A percentile compares a stretch with the other conserved stretches of the same genome.
These are phyloP conservation scores for Hesperophylax magnus DNA, from an alignment of 1,140 invertebrate species.

Conservation along the genomic window DNA sequence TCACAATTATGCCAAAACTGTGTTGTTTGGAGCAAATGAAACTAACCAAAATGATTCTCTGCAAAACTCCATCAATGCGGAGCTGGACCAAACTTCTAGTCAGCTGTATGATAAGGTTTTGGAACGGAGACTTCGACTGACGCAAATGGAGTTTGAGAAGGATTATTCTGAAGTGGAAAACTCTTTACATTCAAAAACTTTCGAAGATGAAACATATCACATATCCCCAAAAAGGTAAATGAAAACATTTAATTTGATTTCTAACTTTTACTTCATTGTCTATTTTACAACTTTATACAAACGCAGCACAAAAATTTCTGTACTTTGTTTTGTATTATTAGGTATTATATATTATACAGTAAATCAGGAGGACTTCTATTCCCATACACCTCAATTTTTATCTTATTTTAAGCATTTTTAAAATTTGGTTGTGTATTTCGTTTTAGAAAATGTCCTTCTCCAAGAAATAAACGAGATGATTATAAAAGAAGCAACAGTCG, in stretches of 20 bases:
- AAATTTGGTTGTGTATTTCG: neutral
- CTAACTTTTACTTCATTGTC: neutral
- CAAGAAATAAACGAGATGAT: neutral
- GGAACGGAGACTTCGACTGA: constrained; percentile 19
- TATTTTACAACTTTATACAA: neutral
- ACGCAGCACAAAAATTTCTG: neutral
- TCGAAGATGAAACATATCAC: neutral
- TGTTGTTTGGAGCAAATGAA: neutral
- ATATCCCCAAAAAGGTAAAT: neutral
- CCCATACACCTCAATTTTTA: too few relatives aligned
- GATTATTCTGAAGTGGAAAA: constrained; percentile 25
- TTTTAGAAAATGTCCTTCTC: constrained; percentile 10
- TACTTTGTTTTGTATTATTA: too few relatives aligned
- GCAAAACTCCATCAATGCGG: neutral
- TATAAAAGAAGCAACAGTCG: neutral
- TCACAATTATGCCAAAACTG: too few relatives aligned
- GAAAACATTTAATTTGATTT: neutral
- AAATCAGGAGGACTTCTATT: too few relatives aligned
- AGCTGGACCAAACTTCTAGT: neutral
- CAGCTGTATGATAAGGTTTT: neutral
- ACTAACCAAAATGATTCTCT: neutral
- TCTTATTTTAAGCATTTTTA: too few relatives aligned
- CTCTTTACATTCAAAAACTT: neutral
- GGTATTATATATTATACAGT: too few relatives aligned
- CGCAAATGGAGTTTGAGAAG: constrained; percentile 34